phyloP scores from a whole-genome alignment of 2,888 invertebrate species.

The Acanthoscelides obtectus region DNA sequence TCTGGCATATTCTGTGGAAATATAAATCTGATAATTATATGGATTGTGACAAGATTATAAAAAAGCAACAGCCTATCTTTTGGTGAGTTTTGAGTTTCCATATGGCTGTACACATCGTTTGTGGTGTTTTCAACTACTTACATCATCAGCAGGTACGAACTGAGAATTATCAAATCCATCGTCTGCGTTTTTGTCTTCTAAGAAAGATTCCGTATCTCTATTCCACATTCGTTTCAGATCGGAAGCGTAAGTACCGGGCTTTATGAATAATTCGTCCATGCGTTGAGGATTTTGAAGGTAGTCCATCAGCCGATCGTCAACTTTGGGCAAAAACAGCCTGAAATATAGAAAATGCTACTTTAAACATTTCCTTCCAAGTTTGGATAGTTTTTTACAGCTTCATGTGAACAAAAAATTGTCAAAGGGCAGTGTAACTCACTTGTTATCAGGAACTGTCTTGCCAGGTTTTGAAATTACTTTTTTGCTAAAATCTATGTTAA shows the following conservation, averaged over 20 bases:
- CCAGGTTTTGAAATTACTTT: slow-evolving; percentile 14
- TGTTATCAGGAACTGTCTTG: background rate
- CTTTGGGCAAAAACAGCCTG: background rate
- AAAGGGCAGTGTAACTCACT: background rate
- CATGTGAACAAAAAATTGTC: no score
- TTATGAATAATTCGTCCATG: background rate
- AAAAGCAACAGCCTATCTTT: background rate
- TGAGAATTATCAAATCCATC: background rate
- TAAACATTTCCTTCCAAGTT: background rate
- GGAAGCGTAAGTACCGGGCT: background rate
- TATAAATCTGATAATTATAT: background rate
- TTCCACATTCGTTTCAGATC: background rate
- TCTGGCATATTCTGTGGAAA: background rate
- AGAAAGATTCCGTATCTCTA: background rate
- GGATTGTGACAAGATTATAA: background rate
- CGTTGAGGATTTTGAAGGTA: background rate
- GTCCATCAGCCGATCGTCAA: background rate
- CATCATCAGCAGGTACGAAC: background rate
- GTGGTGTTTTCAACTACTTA: no score
- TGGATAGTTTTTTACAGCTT: background rate
- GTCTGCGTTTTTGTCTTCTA: background rate
- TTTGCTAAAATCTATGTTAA: slow-evolving; percentile 16
- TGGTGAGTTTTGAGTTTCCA: no score
- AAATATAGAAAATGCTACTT: background rate
- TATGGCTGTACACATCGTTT: no score